Percentiles rank a stretch among this genome's conserved stretches.
phyloP scores from a whole-genome alignment of 2,797 vertebrate genomes.

The Pelodytes ibericus region DNA sequence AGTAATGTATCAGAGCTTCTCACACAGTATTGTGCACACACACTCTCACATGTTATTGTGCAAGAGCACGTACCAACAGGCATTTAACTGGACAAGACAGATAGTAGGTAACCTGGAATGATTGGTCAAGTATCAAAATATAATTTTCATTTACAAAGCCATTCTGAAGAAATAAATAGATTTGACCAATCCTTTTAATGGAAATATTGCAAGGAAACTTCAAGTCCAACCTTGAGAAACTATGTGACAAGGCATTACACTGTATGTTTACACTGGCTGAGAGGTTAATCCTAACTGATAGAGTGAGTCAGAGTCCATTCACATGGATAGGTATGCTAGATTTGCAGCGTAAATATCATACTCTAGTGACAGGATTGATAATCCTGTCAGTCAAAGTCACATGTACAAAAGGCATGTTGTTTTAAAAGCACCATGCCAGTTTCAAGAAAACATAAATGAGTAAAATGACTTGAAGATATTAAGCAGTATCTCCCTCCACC shows the following conservation, averaged over 20 bases:
- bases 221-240: neutral
- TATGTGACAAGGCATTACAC: neutral
- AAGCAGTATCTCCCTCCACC: too few species aligned
- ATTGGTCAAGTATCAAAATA: too few species aligned
- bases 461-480: too few species aligned
- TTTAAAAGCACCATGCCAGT: too few species aligned
- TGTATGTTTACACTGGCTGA: neutral
- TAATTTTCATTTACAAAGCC: neutral
- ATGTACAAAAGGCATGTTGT: neutral
- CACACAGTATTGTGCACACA: too few species aligned
- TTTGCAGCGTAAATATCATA: neutral
- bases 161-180: neutral
- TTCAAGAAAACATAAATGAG: too few species aligned
- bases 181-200: neutral
- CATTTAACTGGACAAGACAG: too few species aligned
- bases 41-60: too few species aligned
- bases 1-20: too few species aligned
- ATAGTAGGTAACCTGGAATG: too few species aligned
- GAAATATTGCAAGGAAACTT: neutral
- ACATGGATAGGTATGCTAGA: neutral
- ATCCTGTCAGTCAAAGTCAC: neutral
- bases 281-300: neutral
- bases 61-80: too few species aligned
- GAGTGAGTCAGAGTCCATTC: neutral
- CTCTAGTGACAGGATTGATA: neutral